Evolutionary conservation across 2,113 vertebrate species (phyloP), one percentile per base, ranked within the genome.

Genomic region (Phrynosoma platyrhinos): DNA sequence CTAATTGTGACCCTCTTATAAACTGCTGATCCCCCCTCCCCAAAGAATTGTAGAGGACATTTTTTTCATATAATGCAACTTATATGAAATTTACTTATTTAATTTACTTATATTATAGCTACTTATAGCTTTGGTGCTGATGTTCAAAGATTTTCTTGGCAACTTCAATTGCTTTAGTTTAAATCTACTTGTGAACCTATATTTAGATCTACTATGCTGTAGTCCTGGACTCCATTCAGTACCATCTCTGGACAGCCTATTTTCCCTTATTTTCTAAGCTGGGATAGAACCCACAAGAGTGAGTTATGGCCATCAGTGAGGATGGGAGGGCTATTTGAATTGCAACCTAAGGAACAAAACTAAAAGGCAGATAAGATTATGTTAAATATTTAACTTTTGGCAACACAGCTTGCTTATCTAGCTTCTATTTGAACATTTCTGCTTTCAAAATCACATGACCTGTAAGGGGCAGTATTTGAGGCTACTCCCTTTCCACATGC

Each of bases 341-440:
- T 69, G 75, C 36, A 85, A 30, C 40, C 8, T 32, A 86, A 47
- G 69, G 18, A 30, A 20, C 27, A 30, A 9, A 25, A 52, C 13
- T 47, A 58, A 64, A 64, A 27, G 32, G 13, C 40, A 42, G 30
- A 30, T 53, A 83, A 25, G 30, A 3, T 30, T 52, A 16, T 66
- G 40, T 52, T 86, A 52, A 86, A 86, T 78, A 66, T 32, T 53
- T 69, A 86, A 79, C 12, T 53, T 86, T 69, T 9, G 36, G 14
- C 36, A 47, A 25, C 74, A 66, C 25, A 69, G 30, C 20, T 32
- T 69, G 20, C 76, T 79, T 69, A 79, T 79, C 64, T 86, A 79
- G 30, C 40, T 79, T 71, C n/a, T 71, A 52, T 86, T 86, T 71
- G n/a, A 87, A 40, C 32, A 55, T 47, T 83, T 72, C 68, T 23